Base-by-base conservation (phyloP, 2,797 vertebrate genomes). In the Sebastiscus tertius region DNA sequence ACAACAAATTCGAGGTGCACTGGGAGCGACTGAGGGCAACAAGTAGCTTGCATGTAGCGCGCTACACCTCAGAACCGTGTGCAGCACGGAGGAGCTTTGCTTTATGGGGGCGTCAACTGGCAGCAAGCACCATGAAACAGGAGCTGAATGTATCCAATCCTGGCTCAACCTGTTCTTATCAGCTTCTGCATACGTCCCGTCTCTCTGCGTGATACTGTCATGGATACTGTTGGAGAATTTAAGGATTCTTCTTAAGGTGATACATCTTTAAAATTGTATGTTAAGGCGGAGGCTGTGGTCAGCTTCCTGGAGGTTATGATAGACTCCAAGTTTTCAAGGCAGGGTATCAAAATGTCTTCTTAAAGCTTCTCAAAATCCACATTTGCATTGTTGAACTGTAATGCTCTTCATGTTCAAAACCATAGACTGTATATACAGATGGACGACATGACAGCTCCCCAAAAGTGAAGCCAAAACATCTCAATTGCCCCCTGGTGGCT, bases 21-120 rank as follows among this genome's bases (percentile, higher is more conserved):
- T 13, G 82, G 79, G 87, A 85, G 69, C 6, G 75, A 83, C 83
- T 84, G 80, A 69, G 85, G 86, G 89, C 87, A 90, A 93, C 92
- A 89, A 81, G 90, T 89, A 81, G 75, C 76, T 81, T 8, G 63
- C 82, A 58, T 84, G 81, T 61, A 77, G 83, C 63, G 5, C 67
- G 5, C 67, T 61, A 34, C 70, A 71, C 72, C 72, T 84, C 55
- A 59, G 39, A 85, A 55, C 72, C 18, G 34, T 18, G 49, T 70
- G 82, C 79, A 78, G 75, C 46, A 29, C 34, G 2, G 62, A 75
- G 67, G 73, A 80, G 85, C 82, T 77, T 59, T 36, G 62, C 72
- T 78, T 79, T 77, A 84, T 3, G 67, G 80, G 49, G 78, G 75
- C 6, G 49, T 77, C 62, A 42, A n/a, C 13, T 75, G 73, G 71